A percentile compares a stretch with the other conserved stretches of the same genome.
These are phyloP conservation scores for Lasioglossum oenotherae DNA, from an alignment of 2,888 invertebrate species.

Conservation along the genomic window DNA sequence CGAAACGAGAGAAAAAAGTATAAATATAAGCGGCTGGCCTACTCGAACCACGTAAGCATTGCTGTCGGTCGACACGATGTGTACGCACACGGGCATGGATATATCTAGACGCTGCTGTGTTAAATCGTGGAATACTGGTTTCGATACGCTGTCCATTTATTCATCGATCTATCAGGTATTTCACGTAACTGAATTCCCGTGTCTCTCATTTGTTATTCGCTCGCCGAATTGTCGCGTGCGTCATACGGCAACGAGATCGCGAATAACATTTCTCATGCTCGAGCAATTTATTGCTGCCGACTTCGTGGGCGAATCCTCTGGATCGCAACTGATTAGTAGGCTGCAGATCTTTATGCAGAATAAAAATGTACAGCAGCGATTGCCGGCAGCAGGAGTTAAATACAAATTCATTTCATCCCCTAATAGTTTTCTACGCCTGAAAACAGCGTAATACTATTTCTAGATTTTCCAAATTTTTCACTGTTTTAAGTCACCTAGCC, in stretches of 20 bases:
- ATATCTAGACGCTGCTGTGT: background rate
- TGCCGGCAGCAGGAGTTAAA: too few relatives aligned
- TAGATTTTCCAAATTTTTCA: too few relatives aligned
- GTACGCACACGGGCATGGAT: background rate
- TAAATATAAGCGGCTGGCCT: background rate
- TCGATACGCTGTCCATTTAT: slow-evolving; percentile 23
- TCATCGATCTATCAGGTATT: slow-evolving; percentile 24
- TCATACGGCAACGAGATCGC: background rate
- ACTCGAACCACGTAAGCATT: slow-evolving; percentile 15
- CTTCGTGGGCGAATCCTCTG: background rate
- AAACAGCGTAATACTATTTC: too few relatives aligned
- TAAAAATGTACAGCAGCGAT: too few relatives aligned
- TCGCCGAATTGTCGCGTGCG: background rate
- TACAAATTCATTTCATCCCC: too few relatives aligned
- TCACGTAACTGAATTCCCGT: background rate
- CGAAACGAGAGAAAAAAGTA: slow-evolving; percentile 24
- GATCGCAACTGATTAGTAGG: too few relatives aligned
- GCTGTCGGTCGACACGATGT: background rate
- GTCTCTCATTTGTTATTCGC: background rate
- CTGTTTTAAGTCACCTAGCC: too few relatives aligned
- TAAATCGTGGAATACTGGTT: background rate
- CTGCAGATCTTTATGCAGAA: too few relatives aligned
- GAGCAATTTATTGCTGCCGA: background rate
- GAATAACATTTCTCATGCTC: slow-evolving; percentile 12
- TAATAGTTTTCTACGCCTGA: too few relatives aligned